Percentiles rank a stretch among this genome's conserved stretches.
These are phyloP conservation scores for Dinocampus coccinellae DNA, from an alignment of 2,888 invertebrate species.

Conservation along the genomic window DNA sequence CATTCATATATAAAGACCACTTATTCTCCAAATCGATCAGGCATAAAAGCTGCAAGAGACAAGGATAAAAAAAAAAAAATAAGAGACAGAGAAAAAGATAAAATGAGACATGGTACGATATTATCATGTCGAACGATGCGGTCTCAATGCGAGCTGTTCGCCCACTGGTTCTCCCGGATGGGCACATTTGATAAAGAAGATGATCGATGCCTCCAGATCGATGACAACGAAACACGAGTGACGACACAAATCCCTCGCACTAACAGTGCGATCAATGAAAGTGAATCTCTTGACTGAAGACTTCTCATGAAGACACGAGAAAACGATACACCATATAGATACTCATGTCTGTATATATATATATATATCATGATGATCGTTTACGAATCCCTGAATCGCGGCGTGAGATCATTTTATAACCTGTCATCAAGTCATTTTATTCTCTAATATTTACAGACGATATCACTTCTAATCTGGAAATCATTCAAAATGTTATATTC, in stretches of 20 bases:
- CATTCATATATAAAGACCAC: constrained; percentile 55
- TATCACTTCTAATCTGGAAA: not conserved
- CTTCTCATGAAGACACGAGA: not conserved
- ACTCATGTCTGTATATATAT: not conserved
- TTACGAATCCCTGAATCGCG: constrained; percentile 42
- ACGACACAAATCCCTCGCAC: constrained; percentile 18
- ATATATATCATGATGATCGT: constrained; percentile 37
- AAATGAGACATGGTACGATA: not conserved
- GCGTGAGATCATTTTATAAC: constrained; percentile 42
- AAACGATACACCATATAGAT: too few relatives aligned
- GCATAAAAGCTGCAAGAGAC: constrained; percentile 51
- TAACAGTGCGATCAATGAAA: not conserved
- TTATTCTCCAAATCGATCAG: constrained; percentile 64
- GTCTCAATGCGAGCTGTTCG: constrained; percentile 44
- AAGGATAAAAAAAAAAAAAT: not conserved
- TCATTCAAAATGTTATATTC: constrained; percentile 44
- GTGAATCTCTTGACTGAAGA: not conserved
- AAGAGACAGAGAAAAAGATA: not conserved
- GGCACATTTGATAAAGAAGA: constrained; percentile 65
- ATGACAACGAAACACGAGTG: constrained; percentile 38
- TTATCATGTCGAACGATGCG: constrained; percentile 35
- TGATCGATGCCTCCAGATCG: constrained; percentile 63
- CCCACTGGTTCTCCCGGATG: constrained; percentile 57
- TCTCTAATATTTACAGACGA: not conserved
- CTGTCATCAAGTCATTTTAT: not conserved